phyloP scores from a whole-genome alignment of 1,140 invertebrate genomes.

The Zelostemma sp. region DNA sequence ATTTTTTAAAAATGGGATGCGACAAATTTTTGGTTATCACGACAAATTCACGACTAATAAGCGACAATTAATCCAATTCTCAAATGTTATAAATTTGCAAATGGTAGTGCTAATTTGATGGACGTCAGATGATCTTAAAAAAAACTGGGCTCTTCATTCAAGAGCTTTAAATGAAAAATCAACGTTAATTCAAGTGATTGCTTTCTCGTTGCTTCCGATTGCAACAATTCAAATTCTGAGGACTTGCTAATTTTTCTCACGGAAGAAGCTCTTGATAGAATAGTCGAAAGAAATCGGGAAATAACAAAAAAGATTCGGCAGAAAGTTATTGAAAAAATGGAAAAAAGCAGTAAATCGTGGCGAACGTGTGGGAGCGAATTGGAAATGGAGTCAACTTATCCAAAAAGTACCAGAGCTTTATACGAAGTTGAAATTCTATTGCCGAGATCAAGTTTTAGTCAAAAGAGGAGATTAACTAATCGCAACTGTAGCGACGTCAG shows the following conservation, averaged over 20 bases:
- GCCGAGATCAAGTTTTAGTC: constrained; percentile 20
- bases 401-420: constrained; percentile 68
- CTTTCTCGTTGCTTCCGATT: constrained; percentile 78
- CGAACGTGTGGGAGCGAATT: constrained; percentile 73
- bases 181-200: constrained; percentile 68
- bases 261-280: constrained; percentile 60
- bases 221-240: constrained; percentile 69
- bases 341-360: constrained; percentile 73
- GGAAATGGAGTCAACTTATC: constrained; percentile 72
- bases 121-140: too few relatives aligned
- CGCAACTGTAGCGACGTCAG: constrained; percentile 70
- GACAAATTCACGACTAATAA: too few relatives aligned
- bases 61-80: too few relatives aligned
- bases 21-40: too few relatives aligned
- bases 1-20: too few relatives aligned
- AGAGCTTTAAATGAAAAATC: constrained; percentile 65
- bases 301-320: constrained; percentile 71
- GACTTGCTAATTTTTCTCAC: constrained; percentile 78
- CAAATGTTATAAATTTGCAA: too few relatives aligned
- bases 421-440: constrained; percentile 74
- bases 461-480: constrained; percentile 25
- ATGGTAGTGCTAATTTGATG: too few relatives aligned
- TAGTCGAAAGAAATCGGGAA: constrained; percentile 68
- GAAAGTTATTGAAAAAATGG: constrained; percentile 72
- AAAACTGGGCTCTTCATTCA: constrained; percentile 66